Evolutionary conservation across 2,797 vertebrate genomes (phyloP).

Genomic region (Sarcoramphus papa): DNA sequence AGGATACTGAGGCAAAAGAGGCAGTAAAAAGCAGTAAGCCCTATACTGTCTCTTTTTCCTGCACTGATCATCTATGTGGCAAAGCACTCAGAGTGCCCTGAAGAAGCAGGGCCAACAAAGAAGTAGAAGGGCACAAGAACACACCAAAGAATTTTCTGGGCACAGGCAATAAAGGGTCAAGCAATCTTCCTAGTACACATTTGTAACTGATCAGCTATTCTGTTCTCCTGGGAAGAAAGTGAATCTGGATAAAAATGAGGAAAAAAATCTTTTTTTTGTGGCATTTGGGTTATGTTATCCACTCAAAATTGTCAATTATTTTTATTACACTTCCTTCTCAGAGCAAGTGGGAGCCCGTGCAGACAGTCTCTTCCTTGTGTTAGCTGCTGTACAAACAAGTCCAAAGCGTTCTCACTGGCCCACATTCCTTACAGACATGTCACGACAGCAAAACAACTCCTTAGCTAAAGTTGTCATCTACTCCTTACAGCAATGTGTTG

Average conservation of each 20-base stretch:
- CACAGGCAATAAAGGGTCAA: accelerated
- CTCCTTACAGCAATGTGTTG: neutral
- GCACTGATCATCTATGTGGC: too few species aligned
- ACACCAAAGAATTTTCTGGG: neutral
- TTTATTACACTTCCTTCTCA: neutral
- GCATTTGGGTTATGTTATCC: neutral
- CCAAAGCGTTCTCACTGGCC: neutral
- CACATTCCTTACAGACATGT: neutral
- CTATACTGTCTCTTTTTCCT: neutral
- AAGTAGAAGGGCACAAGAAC: neutral
- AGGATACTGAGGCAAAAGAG: neutral
- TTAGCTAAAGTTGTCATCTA: neutral
- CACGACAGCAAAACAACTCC: neutral
- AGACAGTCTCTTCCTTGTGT: neutral
- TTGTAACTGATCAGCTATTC: neutral
- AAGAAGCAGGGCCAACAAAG: neutral
- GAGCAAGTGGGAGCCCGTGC: neutral
- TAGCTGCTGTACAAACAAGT: neutral
- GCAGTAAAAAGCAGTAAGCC: neutral
- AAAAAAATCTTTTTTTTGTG: too few species aligned
- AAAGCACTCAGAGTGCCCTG: neutral
- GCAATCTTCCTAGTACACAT: neutral
- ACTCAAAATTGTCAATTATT: neutral
- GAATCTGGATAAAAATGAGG: neutral
- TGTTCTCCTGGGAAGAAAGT: neutral